A percentile compares a stretch with the other conserved stretches of the same genome.
Evolutionary conservation across 2,797 vertebrate species (phyloP).

Genomic region (Brotula barbata): DNA sequence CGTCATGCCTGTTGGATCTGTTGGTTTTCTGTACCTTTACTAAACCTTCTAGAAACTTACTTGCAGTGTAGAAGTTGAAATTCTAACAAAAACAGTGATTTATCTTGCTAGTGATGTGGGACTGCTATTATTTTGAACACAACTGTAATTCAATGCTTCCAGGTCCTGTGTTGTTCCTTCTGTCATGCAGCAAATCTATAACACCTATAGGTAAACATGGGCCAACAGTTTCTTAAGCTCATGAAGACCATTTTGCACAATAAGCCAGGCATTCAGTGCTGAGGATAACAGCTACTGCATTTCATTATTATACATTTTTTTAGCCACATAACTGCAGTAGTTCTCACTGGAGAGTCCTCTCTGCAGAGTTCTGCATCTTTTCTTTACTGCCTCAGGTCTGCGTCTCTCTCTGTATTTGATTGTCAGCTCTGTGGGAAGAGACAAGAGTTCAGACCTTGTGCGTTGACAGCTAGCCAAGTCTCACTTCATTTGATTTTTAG

Average conservation of each 20-base stretch:
- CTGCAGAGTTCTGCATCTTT: constrained; percentile 1
- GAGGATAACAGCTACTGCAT: constrained; percentile 32
- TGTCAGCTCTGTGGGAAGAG: constrained; percentile 62
- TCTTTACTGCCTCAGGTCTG: constrained; percentile 64
- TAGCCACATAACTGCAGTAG: constrained; percentile 30
- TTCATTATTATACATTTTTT: constrained; percentile 17
- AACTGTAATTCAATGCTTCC: no score
- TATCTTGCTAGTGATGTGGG: no score
- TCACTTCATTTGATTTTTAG: not conserved
- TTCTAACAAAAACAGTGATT: no score
- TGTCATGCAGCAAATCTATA: constrained; percentile 15
- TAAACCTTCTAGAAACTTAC: no score
- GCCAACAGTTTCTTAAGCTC: constrained; percentile 14
- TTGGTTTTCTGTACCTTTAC: no score
- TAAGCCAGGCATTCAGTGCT: constrained; percentile 26
- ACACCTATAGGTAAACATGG: constrained; percentile 20
- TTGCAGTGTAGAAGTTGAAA: no score
- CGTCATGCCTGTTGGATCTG: no score
- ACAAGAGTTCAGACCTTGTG: not conserved
- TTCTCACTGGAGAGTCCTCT: constrained; percentile 21
- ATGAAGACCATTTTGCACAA: constrained; percentile 18
- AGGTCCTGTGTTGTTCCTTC: constrained; percentile 5
- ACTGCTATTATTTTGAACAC: no score
- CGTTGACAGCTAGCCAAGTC: not conserved
- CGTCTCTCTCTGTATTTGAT: constrained; percentile 53